Percentiles rank a stretch among this genome's conserved stretches.
phyloP scores from a whole-genome alignment of 1,140 invertebrate species.

The Drosophila kohkoa region DNA sequence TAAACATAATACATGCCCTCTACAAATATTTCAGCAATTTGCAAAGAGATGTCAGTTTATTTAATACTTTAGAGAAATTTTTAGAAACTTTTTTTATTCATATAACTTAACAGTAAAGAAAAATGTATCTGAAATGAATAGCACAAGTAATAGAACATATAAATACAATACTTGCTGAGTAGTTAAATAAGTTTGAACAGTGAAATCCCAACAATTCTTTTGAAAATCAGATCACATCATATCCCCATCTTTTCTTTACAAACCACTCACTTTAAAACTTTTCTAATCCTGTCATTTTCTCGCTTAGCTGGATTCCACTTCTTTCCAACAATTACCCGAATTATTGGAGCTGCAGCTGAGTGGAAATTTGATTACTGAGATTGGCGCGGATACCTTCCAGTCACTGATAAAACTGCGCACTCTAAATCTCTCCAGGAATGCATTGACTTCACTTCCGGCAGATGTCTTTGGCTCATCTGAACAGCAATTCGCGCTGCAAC shows the following conservation, averaged over 20 bases:
- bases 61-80: not conserved
- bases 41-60: too few species aligned
- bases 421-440: slow-evolving; percentile 68
- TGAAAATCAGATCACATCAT: too few species aligned
- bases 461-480: slow-evolving; percentile 55
- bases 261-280: too few species aligned
- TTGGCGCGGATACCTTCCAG: too few species aligned
- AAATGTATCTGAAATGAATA: too few species aligned
- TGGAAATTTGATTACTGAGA: slow-evolving; percentile 44
- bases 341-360: slow-evolving; percentile 56
- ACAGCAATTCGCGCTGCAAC: slow-evolving; percentile 43
- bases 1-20: too few species aligned
- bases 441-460: slow-evolving; percentile 51
- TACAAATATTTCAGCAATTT: not conserved
- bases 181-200: not conserved
- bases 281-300: too few species aligned
- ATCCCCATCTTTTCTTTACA: not conserved
- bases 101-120: too few species aligned
- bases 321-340: slow-evolving; percentile 50
- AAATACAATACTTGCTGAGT: not conserved
- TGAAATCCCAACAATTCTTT: too few species aligned
- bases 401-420: too few species aligned
- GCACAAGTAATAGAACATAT: too few species aligned
- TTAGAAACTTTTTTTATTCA: not conserved
- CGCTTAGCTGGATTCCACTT: slow-evolving; percentile 29